phyloP scores from a whole-genome alignment of 2,797 vertebrate genomes.

The Todus mexicanus region DNA sequence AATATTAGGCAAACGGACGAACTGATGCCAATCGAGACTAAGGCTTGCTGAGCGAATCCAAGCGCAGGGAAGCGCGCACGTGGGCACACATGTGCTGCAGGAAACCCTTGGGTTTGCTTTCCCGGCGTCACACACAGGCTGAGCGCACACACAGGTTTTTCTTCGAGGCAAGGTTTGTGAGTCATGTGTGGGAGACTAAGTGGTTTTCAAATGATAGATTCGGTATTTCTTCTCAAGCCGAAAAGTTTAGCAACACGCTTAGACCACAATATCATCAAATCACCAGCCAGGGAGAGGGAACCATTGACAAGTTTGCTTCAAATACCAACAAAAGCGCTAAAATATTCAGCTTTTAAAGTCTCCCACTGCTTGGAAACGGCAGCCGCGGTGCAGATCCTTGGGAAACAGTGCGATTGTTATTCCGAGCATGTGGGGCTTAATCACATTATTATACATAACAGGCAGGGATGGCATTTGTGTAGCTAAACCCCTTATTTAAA shows the following conservation, averaged over 20 bases:
- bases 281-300: slow-evolving; percentile 15
- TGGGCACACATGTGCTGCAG: background rate
- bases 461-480: slow-evolving; percentile 42
- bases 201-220: slow-evolving; percentile 34
- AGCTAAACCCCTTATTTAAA: slow-evolving; percentile 54
- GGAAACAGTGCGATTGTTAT: slow-evolving; percentile 31
- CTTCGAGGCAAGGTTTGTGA: background rate
- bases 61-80: background rate
- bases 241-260: slow-evolving; percentile 43
- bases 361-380: slow-evolving; percentile 48
- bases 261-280: background rate
- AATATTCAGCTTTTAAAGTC: slow-evolving; percentile 16
- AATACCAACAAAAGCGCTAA: slow-evolving; percentile 12
- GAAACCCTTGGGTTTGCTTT: background rate
- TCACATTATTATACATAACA: slow-evolving; percentile 58
- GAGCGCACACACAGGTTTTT: background rate
- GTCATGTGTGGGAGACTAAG: slow-evolving; percentile 25
- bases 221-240: slow-evolving; percentile 28
- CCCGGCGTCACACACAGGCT: background rate
- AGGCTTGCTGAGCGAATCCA: background rate
- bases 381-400: background rate
- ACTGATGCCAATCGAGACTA: background rate
- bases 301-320: slow-evolving; percentile 39
- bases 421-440: slow-evolving; percentile 47
- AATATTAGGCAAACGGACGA: background rate